Evolutionary conservation across 1,140 invertebrate species (phyloP).

Genomic region (Cataglyphis hispanica): DNA sequence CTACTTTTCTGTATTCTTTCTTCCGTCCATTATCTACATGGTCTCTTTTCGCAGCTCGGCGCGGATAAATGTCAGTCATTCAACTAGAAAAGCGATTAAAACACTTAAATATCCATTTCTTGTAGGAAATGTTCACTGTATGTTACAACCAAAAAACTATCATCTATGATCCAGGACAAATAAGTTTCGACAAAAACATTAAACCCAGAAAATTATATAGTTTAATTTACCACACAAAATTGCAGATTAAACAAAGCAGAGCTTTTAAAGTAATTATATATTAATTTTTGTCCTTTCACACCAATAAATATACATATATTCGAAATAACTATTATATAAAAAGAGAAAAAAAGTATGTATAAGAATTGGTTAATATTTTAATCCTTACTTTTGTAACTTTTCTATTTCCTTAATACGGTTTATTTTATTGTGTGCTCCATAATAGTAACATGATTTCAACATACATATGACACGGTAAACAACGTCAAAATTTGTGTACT

Average conservation of each 20-base stretch:
- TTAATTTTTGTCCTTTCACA: not conserved
- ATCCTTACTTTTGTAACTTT: not conserved
- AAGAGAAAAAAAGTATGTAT: not conserved
- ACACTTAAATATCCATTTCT: slow-evolving; percentile 21
- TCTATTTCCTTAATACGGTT: too few relatives aligned
- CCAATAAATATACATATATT: not conserved
- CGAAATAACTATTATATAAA: not conserved
- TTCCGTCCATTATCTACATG: not conserved
- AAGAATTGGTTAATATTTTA: not conserved
- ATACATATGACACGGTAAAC: not conserved
- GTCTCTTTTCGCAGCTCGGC: not conserved
- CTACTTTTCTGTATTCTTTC: not conserved
- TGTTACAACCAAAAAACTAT: slow-evolving; percentile 8
- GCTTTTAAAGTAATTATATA: not conserved
- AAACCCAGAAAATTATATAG: slow-evolving; percentile 1
- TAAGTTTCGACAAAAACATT: not conserved
- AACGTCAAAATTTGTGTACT: not conserved
- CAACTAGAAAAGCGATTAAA: slow-evolving; percentile 45
- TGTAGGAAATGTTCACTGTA: not conserved
- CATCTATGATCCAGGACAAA: slow-evolving; percentile 26
- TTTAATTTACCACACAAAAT: not conserved
- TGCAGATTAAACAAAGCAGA: not conserved
- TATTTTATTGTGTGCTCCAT: not conserved
- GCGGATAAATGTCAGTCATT: slow-evolving; percentile 24
- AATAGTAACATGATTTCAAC: not conserved